These are phyloP conservation scores for Gymnoscopelus microlampas DNA, from an alignment of 2,797 vertebrate species.

Conservation along the genomic window DNA sequence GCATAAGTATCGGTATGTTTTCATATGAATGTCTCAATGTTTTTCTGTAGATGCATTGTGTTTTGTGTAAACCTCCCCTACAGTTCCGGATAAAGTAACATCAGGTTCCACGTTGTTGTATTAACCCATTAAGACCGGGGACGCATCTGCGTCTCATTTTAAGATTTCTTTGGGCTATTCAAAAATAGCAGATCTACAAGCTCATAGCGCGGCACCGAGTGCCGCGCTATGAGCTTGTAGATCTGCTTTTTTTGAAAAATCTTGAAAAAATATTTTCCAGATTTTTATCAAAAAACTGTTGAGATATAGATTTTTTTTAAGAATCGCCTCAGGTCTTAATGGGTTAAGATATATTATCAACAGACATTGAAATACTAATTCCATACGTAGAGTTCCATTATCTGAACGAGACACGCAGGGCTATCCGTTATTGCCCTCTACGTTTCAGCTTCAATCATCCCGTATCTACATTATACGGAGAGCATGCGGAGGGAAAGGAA, in stretches of 20 bases:
- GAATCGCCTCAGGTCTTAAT: too few species aligned
- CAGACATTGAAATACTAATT: background rate
- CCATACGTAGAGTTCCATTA: background rate
- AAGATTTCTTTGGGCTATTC: too few species aligned
- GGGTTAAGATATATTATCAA: background rate
- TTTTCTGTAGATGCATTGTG: background rate
- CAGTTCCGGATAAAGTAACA: background rate
- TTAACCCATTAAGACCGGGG: too few species aligned
- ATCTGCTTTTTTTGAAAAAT: too few species aligned
- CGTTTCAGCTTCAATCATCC: slow-evolving; percentile 22
- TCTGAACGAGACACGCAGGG: background rate
- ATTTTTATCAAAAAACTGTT: too few species aligned
- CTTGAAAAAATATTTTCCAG: too few species aligned
- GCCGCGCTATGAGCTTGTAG: too few species aligned
- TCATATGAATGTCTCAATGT: background rate
- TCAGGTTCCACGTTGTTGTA: background rate
- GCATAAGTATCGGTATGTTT: too few species aligned
- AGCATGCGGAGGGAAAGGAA: slow-evolving; percentile 21
- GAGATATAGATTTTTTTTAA: too few species aligned
- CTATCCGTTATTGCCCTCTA: slow-evolving; percentile 13
- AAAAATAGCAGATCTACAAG: too few species aligned
- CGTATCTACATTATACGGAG: slow-evolving; percentile 9
- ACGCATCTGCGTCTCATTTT: too few species aligned
- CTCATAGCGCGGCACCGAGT: too few species aligned
- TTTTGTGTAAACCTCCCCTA: background rate